Evolutionary conservation across 1,140 invertebrate species (phyloP).

Genomic region (Drosophila pseudoananassae): DNA sequence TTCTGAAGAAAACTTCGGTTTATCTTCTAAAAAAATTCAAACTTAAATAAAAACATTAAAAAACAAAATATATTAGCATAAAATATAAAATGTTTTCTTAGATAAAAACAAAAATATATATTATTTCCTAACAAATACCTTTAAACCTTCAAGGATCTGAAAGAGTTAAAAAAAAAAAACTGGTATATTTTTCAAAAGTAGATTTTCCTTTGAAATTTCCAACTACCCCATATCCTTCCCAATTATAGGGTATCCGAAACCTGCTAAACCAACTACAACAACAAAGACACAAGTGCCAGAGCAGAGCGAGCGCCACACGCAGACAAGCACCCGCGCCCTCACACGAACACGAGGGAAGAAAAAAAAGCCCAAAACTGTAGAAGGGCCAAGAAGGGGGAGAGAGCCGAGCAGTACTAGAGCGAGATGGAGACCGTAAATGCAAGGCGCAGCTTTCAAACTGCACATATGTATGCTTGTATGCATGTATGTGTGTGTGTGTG

Average conservation of each 20-base stretch:
- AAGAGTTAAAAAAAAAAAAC: no score
- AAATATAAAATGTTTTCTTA: no score
- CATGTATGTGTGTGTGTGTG: not conserved
- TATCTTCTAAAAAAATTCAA: not conserved
- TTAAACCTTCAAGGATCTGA: no score
- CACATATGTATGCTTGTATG: conserved; percentile 5
- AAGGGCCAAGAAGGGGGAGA: not conserved
- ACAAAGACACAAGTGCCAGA: conserved; percentile 58
- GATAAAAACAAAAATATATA: no score
- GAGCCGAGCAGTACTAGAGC: not conserved
- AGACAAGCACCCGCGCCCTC: conserved; percentile 37
- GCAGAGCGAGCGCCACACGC: conserved; percentile 76
- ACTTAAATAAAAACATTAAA: no score
- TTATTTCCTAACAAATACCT: no score
- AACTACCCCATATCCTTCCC: not conserved
- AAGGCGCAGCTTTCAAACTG: conserved; percentile 31
- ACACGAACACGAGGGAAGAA: conserved; percentile 21
- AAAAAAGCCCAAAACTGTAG: not conserved
- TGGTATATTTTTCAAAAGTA: not conserved
- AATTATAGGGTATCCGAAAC: conserved; percentile 14
- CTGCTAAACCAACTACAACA: conserved; percentile 21
- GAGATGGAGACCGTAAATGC: conserved; percentile 22
- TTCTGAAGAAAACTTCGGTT: not conserved
- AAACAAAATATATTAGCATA: no score
- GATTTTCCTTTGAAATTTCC: not conserved